Percentiles rank a stretch among this genome's conserved stretches.
phyloP scores from a whole-genome alignment of 2,888 invertebrate species.

The Dasysyrphus tricinctus region DNA sequence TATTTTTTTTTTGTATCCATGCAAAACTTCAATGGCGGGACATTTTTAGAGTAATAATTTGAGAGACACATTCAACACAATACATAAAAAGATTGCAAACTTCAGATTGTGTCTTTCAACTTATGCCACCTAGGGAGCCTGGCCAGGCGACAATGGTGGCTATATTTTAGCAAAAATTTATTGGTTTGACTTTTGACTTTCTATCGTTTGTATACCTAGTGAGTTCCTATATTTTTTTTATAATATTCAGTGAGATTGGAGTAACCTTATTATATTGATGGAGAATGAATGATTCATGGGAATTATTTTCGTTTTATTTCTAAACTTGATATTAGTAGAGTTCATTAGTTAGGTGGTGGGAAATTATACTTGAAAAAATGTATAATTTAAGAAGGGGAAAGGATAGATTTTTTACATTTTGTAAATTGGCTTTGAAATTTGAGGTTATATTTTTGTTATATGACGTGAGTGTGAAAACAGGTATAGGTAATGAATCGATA shows the following conservation, averaged over 20 bases:
- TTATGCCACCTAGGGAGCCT: conserved; percentile 38
- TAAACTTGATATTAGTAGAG: background rate
- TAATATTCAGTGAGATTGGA: conserved; percentile 4
- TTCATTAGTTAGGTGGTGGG: background rate
- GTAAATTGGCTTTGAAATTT: background rate
- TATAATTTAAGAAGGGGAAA: background rate
- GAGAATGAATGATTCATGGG: background rate
- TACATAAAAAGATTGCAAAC: conserved; percentile 1
- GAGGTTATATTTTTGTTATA: background rate
- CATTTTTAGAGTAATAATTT: conserved; percentile 40
- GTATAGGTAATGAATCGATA: background rate
- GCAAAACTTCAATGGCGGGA: conserved; percentile 23
- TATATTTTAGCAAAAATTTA: conserved; percentile 38
- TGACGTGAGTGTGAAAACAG: background rate
- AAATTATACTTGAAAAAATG: background rate
- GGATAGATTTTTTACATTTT: background rate
- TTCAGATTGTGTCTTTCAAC: conserved; percentile 27
- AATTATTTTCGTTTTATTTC: background rate
- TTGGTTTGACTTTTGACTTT: conserved; percentile 48
- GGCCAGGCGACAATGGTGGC: conserved; percentile 32
- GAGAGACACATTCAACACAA: conserved; percentile 10
- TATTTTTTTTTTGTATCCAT: background rate
- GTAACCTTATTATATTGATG: conserved; percentile 1
- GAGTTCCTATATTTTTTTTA: too few relatives aligned
- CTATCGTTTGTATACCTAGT: background rate